Conservation (phyloP, 2,888 invertebrate genomes). For the Polymixis lichenea region DNA sequence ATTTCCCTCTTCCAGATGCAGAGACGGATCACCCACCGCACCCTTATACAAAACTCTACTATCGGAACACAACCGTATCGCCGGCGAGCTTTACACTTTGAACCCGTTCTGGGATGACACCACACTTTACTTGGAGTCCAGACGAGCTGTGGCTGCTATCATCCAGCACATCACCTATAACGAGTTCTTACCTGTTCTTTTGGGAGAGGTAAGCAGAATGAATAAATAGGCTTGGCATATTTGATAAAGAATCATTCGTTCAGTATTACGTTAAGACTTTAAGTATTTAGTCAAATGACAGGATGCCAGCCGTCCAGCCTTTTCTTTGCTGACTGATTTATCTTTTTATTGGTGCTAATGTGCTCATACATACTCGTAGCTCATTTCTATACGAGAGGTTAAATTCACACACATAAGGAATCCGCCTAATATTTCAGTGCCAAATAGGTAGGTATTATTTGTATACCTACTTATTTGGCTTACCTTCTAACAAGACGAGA, state of each 20-base stretch:
- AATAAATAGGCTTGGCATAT: not conserved
- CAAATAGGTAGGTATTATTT: not conserved
- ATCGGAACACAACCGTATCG: constrained; percentile 95
- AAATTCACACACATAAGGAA: not conserved
- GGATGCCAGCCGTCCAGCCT: not conserved
- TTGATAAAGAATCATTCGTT: not conserved
- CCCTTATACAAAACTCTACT: constrained; percentile 93
- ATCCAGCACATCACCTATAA: constrained; percentile 96
- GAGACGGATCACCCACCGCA: constrained; percentile 92
- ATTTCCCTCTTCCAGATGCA: constrained; percentile 84
- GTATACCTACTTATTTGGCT: not conserved
- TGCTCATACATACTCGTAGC: not conserved
- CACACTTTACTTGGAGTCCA: constrained; percentile 93
- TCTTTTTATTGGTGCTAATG: not conserved
- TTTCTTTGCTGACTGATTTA: not conserved
- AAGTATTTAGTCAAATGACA: not conserved
- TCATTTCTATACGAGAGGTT: not conserved
- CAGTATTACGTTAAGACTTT: not conserved
- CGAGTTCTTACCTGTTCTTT: constrained; percentile 94
- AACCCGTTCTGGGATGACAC: constrained; percentile 96
- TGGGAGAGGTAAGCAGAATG: constrained; percentile 92
- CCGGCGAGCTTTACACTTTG: constrained; percentile 92
- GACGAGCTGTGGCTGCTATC: constrained; percentile 94
- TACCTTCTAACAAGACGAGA: not conserved
- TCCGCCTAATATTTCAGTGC: not conserved